phyloP scores from a whole-genome alignment of 2,113 vertebrate genomes.

The Python bivittatus region DNA sequence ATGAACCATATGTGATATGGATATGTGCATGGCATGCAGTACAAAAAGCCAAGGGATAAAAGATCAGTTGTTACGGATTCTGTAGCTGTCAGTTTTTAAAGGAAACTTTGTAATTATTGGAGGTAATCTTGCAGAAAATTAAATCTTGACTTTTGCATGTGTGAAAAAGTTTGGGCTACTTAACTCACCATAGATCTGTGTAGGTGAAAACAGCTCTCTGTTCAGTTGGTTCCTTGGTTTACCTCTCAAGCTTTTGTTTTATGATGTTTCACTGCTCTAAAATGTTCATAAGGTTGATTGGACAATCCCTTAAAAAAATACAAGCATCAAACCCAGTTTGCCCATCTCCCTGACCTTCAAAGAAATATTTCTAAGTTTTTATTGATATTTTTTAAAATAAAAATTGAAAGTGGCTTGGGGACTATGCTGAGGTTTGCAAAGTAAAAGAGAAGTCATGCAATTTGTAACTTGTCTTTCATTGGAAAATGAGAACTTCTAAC shows the following conservation, averaged over 20 bases:
- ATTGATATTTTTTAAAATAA: background rate
- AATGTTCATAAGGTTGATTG: slow-evolving; percentile 18
- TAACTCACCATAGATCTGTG: slow-evolving; percentile 70
- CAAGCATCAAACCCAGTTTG: background rate
- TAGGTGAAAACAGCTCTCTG: slow-evolving; percentile 41
- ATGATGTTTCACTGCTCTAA: slow-evolving; percentile 1
- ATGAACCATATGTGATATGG: slow-evolving; percentile 41
- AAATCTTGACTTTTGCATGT: slow-evolving; percentile 64
- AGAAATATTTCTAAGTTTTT: slow-evolving; percentile 27
- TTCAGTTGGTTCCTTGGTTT: background rate
- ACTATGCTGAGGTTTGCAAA: background rate
- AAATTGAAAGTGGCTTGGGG: slow-evolving; percentile 16
- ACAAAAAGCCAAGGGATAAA: slow-evolving; percentile 68
- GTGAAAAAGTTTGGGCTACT: slow-evolving; percentile 76
- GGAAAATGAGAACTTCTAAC: background rate
- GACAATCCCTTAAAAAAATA: background rate
- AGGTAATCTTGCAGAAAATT: slow-evolving; percentile 81
- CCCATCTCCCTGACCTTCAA: accelerated
- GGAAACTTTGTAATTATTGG: slow-evolving; percentile 92
- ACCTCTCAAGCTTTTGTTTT: background rate
- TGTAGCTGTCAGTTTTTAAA: slow-evolving; percentile 85
- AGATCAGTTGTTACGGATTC: slow-evolving; percentile 88
- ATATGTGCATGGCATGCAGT: background rate
- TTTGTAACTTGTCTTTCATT: background rate
- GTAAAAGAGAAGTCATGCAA: background rate